phyloP scores from a whole-genome alignment of 2,888 invertebrate species.

The Ormia ochracea region DNA sequence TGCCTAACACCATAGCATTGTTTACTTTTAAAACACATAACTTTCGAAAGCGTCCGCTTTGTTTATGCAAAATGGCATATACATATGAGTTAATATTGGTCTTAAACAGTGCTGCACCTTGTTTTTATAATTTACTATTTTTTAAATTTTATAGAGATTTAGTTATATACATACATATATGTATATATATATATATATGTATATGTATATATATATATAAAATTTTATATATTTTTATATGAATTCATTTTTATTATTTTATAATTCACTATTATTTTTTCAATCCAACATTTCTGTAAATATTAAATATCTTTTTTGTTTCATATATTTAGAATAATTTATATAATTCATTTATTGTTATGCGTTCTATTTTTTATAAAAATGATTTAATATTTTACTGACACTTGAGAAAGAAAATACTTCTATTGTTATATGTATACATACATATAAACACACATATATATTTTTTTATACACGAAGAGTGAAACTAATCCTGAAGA shows the following conservation, averaged over 20 bases:
- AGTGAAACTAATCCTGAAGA: slow-evolving; percentile 33
- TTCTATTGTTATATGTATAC: slow-evolving; percentile 42
- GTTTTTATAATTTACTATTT: slow-evolving; percentile 43
- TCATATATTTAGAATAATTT: background rate
- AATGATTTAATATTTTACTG: slow-evolving; percentile 6
- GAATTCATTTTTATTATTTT: too few relatives aligned
- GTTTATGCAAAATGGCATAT: slow-evolving; percentile 42
- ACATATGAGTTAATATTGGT: background rate
- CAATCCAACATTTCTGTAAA: slow-evolving; percentile 33
- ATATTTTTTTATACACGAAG: slow-evolving; percentile 36
- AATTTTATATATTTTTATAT: too few relatives aligned
- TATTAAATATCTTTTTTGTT: slow-evolving; percentile 5
- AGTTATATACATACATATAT: background rate
- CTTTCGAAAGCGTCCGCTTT: slow-evolving; percentile 56
- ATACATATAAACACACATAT: background rate
- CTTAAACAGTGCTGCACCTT: slow-evolving; percentile 68
- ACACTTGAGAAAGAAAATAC: slow-evolving; percentile 11
- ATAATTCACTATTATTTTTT: slow-evolving; percentile 2
- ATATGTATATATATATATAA: too few relatives aligned
- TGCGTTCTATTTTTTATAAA: slow-evolving; percentile 46
- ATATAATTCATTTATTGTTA: slow-evolving; percentile 40
- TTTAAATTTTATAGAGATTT: slow-evolving; percentile 13
- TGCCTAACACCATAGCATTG: slow-evolving; percentile 19
- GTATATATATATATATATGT: too few relatives aligned
- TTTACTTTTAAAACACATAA: slow-evolving; percentile 20